Conservation (phyloP, 2,888 invertebrate species). For the Chorisops tibialis region DNA sequence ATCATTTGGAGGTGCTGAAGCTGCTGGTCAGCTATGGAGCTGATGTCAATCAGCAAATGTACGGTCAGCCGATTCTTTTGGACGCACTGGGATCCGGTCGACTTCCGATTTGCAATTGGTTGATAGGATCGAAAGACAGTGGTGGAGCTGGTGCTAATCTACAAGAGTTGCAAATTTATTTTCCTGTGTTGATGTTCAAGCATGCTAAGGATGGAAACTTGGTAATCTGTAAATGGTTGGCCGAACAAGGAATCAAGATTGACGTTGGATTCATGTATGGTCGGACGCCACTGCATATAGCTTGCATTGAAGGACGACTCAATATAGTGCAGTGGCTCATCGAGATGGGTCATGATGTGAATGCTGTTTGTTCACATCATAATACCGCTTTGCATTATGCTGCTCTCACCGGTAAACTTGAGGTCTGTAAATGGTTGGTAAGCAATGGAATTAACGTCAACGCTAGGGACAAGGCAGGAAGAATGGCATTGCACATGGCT, state of each 20-base stretch:
- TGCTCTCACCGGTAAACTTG: background rate
- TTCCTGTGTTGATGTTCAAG: background rate
- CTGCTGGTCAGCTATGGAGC: background rate
- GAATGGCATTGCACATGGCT: background rate
- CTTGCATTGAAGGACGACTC: background rate
- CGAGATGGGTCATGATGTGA: background rate
- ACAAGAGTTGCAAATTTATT: background rate
- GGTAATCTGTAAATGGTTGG: background rate
- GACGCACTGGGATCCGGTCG: background rate
- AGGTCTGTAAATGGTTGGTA: background rate
- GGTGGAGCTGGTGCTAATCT: background rate
- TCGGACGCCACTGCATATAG: background rate
- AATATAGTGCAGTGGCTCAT: background rate
- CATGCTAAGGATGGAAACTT: background rate
- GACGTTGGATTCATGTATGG: background rate
- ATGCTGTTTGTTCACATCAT: background rate
- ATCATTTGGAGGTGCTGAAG: background rate
- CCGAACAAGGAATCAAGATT: background rate
- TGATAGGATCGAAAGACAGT: background rate
- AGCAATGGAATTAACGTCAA: background rate
- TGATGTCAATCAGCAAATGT: background rate
- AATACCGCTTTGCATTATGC: background rate
- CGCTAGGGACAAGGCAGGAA: background rate
- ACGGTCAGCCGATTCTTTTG: background rate
- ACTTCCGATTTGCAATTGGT: slow-evolving; percentile 4